These are phyloP conservation scores for Myripristis jacobus DNA, from an alignment of 2,797 vertebrate species.

Conservation along the genomic window DNA sequence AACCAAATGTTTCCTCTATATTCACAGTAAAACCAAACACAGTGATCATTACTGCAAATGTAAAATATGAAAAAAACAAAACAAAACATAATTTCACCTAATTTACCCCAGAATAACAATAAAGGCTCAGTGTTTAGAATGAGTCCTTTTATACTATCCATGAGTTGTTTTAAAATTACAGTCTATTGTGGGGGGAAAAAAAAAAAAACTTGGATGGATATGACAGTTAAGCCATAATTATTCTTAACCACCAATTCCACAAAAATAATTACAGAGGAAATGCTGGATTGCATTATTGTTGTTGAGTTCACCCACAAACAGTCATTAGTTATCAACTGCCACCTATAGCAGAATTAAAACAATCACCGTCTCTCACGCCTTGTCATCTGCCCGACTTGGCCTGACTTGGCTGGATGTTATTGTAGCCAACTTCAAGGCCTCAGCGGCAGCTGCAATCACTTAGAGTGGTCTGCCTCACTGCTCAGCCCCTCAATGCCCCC, in stretches of 20 bases:
- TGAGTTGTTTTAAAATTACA: not conserved
- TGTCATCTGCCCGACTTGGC: constrained; percentile 81
- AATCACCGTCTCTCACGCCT: constrained; percentile 80
- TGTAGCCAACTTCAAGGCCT: constrained; percentile 86
- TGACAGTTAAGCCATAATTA: not conserved
- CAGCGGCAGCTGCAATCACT: constrained; percentile 84
- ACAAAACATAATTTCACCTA: no score
- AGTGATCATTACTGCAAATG: no score
- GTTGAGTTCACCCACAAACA: constrained; percentile 19
- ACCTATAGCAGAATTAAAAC: constrained; percentile 72
- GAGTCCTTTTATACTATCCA: not conserved
- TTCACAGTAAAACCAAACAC: no score
- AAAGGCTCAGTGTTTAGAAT: no score
- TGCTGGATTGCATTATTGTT: not conserved
- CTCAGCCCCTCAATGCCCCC: constrained; percentile 77
- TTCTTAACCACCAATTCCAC: not conserved
- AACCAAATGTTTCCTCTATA: no score
- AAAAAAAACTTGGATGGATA: not conserved
- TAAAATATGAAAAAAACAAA: no score
- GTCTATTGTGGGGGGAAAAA: no score
- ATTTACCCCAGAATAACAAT: no score
- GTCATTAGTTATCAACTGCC: constrained; percentile 52
- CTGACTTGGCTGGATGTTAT: constrained; percentile 83
- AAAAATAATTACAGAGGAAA: not conserved
- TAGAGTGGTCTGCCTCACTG: constrained; percentile 77